Evolutionary conservation across 2,888 invertebrate species (phyloP).

Genomic region (Orchesellides sinensis): DNA sequence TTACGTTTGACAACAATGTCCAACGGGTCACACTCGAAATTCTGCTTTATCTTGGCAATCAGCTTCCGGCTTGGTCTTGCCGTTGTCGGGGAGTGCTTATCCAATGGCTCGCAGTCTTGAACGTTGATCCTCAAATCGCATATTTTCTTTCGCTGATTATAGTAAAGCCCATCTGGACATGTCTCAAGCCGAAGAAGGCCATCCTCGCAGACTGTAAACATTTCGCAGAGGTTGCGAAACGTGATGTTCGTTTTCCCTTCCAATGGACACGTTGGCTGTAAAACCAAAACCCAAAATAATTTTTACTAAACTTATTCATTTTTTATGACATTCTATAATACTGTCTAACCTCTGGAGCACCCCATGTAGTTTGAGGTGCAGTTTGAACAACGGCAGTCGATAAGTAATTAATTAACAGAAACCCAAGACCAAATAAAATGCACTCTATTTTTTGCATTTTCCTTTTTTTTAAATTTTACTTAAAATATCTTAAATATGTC

Average conservation of each 20-base stretch:
- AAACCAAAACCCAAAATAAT: background rate
- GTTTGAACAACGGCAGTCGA: background rate
- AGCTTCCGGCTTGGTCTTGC: constrained; percentile 49
- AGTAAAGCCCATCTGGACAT: constrained; percentile 68
- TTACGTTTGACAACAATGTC: constrained; percentile 65
- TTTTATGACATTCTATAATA: background rate
- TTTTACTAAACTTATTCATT: background rate
- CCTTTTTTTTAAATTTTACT: no score
- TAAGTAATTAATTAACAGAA: background rate
- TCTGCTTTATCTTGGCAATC: constrained; percentile 59
- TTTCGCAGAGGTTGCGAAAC: constrained; percentile 69
- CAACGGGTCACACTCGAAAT: constrained; percentile 69
- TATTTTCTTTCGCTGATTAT: constrained; percentile 46
- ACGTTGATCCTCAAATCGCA: constrained; percentile 66
- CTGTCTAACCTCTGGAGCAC: constrained; percentile 7
- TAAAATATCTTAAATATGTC: no score
- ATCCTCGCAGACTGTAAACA: constrained; percentile 63
- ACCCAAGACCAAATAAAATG: background rate
- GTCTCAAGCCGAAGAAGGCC: constrained; percentile 57
- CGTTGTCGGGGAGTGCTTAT: constrained; percentile 54
- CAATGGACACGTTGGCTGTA: constrained; percentile 62
- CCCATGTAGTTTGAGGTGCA: background rate
- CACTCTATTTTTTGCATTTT: background rate
- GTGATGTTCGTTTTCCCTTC: constrained; percentile 58
- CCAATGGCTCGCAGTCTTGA: constrained; percentile 63